Conservation (phyloP, 2,113 vertebrate species). For the Eretmochelys imbricata region DNA sequence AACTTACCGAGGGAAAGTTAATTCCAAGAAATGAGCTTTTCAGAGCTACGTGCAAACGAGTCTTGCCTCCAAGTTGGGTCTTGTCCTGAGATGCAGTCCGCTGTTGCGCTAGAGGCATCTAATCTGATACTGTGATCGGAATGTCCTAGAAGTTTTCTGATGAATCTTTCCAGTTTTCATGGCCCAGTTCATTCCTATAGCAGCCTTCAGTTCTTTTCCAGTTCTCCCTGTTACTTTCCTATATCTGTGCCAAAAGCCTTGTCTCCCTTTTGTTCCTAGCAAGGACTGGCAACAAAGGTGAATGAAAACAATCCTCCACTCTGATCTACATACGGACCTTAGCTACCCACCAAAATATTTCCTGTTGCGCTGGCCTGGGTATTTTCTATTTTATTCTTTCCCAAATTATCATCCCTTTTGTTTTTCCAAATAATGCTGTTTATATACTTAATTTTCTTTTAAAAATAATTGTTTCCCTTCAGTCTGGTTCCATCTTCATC, state of each 20-base stretch:
- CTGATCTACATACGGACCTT: background rate
- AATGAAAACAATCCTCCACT: background rate
- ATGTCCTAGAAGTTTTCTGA: background rate
- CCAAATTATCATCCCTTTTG: background rate
- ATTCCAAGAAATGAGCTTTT: background rate
- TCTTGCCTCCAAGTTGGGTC: background rate
- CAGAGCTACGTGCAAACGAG: background rate
- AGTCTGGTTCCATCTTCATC: background rate
- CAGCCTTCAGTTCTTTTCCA: background rate
- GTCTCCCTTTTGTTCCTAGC: background rate
- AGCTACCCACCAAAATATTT: background rate
- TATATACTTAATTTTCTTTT: background rate
- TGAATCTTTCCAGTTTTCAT: background rate
- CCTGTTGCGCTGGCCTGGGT: background rate
- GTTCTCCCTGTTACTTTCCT: background rate
- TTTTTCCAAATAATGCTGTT: background rate
- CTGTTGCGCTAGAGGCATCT: background rate
- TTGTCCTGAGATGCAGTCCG: background rate
- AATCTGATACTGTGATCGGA: background rate
- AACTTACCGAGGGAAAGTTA: background rate
- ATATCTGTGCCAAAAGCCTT: background rate
- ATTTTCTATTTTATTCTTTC: background rate
- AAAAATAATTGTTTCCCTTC: background rate
- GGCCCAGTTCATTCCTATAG: background rate
- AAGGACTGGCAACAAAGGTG: accelerated